phyloP scores from a whole-genome alignment of 2,888 invertebrate genomes.

The Acrobasis consociella region DNA sequence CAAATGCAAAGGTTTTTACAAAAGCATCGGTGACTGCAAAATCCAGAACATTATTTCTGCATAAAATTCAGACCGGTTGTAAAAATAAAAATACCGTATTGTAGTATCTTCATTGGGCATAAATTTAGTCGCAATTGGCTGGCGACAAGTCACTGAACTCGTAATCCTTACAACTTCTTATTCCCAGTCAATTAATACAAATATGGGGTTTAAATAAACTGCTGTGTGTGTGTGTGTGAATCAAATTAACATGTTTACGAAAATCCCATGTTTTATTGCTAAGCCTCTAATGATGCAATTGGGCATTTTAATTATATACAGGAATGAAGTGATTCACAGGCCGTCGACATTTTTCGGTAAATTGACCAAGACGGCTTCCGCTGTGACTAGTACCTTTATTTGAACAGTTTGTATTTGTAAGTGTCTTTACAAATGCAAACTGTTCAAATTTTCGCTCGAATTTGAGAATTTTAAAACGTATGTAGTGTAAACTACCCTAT shows the following conservation, averaged over 20 bases:
- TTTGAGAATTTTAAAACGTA: no score
- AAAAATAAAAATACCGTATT: background rate
- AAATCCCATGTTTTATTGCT: conserved; percentile 15
- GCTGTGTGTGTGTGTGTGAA: no score
- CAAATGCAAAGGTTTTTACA: no score
- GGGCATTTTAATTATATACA: conserved; percentile 9
- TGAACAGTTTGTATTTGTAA: background rate
- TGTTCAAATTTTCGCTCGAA: no score
- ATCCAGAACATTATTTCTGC: background rate
- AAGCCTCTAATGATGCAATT: conserved; percentile 9
- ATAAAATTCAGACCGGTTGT: background rate
- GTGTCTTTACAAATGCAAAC: no score
- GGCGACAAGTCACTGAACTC: conserved; percentile 9
- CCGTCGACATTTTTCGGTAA: conserved; percentile 7
- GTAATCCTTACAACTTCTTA: conserved; percentile 8
- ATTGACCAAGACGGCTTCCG: conserved; percentile 17
- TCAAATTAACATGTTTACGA: conserved; percentile 11
- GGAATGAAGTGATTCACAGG: conserved; percentile 11
- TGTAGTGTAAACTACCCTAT: no score
- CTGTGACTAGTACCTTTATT: background rate
- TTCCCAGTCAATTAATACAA: conserved; percentile 20
- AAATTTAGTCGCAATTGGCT: background rate
- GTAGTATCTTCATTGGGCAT: background rate
- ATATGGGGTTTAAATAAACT: no score
- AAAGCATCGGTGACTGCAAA: background rate